Percentiles rank a stretch among this genome's conserved stretches.
Evolutionary conservation across 2,888 invertebrate species (phyloP).

Genomic region (Dromius quadrimaculatus): DNA sequence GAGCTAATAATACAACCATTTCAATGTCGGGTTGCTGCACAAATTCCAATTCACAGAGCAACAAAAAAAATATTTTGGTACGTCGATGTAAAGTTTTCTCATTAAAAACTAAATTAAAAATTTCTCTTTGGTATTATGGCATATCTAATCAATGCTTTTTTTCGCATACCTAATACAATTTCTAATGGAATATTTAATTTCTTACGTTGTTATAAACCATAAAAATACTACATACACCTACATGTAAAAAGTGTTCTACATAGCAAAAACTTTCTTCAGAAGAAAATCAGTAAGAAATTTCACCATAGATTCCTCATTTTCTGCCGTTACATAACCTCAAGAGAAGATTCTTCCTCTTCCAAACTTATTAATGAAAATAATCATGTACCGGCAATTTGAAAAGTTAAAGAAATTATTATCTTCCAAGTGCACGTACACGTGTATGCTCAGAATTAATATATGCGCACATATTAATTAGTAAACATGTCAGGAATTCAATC

Average conservation of each 20-base stretch:
- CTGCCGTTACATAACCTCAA: conserved; percentile 9
- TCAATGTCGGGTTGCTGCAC: too few relatives aligned
- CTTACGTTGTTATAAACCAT: conserved; percentile 7
- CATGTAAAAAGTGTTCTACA: conserved; percentile 18
- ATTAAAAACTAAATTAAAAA: too few relatives aligned
- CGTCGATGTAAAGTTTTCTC: too few relatives aligned
- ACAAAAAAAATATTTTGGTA: too few relatives aligned
- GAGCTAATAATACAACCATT: too few relatives aligned
- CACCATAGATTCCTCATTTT: neutral
- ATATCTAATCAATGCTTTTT: too few relatives aligned
- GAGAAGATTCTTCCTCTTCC: neutral
- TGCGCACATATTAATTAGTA: conserved; percentile 27
- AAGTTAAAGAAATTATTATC: neutral
- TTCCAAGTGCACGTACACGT: conserved; percentile 13
- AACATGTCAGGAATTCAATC: conserved; percentile 32
- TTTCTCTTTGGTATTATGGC: too few relatives aligned
- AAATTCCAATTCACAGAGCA: too few relatives aligned
- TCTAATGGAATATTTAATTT: conserved; percentile 21
- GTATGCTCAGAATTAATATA: conserved; percentile 14
- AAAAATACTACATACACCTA: conserved; percentile 26
- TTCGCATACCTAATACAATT: conserved; percentile 23
- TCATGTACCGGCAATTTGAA: conserved; percentile 3
- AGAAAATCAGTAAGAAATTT: neutral
- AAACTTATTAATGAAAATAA: conserved; percentile 30
- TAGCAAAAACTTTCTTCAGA: conserved; percentile 17